Base-by-base conservation (phyloP, 2,113 vertebrate species). In the Silurus asotus region DNA sequence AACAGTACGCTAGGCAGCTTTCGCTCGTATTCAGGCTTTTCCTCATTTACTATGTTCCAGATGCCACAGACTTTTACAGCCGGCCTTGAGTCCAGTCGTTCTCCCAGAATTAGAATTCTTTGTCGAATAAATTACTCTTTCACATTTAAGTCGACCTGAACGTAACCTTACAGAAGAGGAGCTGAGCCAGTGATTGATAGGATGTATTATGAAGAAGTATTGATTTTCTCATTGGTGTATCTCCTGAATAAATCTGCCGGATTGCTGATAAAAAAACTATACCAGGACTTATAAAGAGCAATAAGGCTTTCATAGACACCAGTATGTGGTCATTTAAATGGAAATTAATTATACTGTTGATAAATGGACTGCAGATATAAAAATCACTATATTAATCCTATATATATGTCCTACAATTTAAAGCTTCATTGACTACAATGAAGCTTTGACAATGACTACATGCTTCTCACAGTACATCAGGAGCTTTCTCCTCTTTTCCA, bases 21-120 rank as follows among this genome's bases (percentile, higher is more conserved):
- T 79, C 37, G 74, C 81, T 83, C 64, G 65, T 20, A 28, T 17
- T 83, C 61, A n/a, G 70, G 45, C 80, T 78, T 64, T 76, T 62
- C 84, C n/a, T 88, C 84, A 56, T 86, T 86, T 58, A 70, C 76
- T 11, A 64, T 79, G 59, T 74, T 88, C 84, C 87, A 88, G 64
- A 82, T 64, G 10, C 78, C 76, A 84, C 55, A 48, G 19, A 48
- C 58, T 80, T 80, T 61, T 23, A 80, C 51, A 58, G 58, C 81
- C 49, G 69, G 51, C 4, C 75, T 49, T 28, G 28, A 25, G 69
- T 81, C 74, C 10, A 65, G 62, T 88, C 59, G 9, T 45, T 37
- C 14, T 79, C 61, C 9, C 19, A 37, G 37, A 37, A 20, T 20
- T 78, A 28, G 3, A 2, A 55, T 77, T 15, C 20, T 72, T 81